Evolutionary conservation across 2,113 vertebrate genomes (phyloP).

Genomic region (Hucho hucho): DNA sequence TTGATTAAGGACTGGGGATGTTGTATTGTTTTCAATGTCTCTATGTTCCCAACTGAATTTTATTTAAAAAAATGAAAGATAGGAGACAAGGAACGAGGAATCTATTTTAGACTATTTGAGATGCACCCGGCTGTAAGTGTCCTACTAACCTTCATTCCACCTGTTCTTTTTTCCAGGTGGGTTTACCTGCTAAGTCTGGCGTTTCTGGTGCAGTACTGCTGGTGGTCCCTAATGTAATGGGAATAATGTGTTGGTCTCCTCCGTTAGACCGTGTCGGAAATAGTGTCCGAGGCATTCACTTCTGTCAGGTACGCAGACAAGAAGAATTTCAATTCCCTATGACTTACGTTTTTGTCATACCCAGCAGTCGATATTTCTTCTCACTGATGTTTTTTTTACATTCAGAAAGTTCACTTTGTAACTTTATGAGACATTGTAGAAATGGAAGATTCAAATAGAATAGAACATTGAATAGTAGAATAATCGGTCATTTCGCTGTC

Average conservation of each 20-base stretch:
- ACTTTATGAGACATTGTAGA: background rate
- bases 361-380: too few species aligned
- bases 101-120: background rate
- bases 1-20: too few species aligned
- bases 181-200: constrained; percentile 88
- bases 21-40: background rate
- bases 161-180: constrained; percentile 73
- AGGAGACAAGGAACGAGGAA: too few species aligned
- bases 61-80: too few species aligned
- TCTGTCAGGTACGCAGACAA: constrained; percentile 79
- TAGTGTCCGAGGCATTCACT: constrained; percentile 84
- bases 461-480: background rate
- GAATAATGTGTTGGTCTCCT: constrained; percentile 88
- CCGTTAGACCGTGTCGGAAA: constrained; percentile 85
- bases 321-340: background rate
- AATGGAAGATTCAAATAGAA: too few species aligned
- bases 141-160: background rate
- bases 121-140: background rate
- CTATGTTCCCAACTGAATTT: background rate
- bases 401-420: too few species aligned
- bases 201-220: constrained; percentile 88
- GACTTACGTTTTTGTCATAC: background rate
- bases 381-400: too few species aligned
- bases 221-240: constrained; percentile 90
- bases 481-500: background rate